phyloP scores from a whole-genome alignment of 2,888 invertebrate species.

The Keiferia lycopersicella region DNA sequence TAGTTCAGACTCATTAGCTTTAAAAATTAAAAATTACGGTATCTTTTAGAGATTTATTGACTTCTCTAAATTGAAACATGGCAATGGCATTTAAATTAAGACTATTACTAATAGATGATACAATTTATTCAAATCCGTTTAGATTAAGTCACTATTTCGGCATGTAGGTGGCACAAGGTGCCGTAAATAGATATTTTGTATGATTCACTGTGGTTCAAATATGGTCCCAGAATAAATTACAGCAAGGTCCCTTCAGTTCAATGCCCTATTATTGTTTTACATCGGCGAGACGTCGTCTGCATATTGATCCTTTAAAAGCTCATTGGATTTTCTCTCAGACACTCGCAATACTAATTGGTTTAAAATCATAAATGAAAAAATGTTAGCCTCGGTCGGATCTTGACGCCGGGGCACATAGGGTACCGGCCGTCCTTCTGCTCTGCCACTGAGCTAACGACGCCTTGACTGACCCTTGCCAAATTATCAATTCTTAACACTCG shows the following conservation, averaged over 20 bases:
- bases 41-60: neutral
- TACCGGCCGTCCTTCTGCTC: too few relatives aligned
- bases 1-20: neutral
- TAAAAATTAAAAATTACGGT: neutral
- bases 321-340: conserved; percentile 31
- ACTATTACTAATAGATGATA: too few relatives aligned
- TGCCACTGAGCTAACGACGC: too few relatives aligned
- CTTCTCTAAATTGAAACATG: neutral
- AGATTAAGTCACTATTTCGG: conserved; percentile 6
- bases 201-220: conserved; percentile 60
- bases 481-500: too few relatives aligned
- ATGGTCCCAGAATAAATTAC: conserved; percentile 59
- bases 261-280: conserved; percentile 70
- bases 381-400: neutral
- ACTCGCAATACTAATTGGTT: neutral
- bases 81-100: neutral
- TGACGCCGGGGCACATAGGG: too few relatives aligned
- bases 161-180: conserved; percentile 33
- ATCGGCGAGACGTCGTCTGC: conserved; percentile 64
- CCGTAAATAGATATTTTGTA: conserved; percentile 50
- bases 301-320: conserved; percentile 54
- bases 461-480: too few relatives aligned
- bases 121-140: neutral
- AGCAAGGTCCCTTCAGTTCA: conserved; percentile 70
- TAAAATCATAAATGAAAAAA: neutral